Conservation (phyloP, 2,797 vertebrate genomes). For the Bradypodion pumilum region DNA sequence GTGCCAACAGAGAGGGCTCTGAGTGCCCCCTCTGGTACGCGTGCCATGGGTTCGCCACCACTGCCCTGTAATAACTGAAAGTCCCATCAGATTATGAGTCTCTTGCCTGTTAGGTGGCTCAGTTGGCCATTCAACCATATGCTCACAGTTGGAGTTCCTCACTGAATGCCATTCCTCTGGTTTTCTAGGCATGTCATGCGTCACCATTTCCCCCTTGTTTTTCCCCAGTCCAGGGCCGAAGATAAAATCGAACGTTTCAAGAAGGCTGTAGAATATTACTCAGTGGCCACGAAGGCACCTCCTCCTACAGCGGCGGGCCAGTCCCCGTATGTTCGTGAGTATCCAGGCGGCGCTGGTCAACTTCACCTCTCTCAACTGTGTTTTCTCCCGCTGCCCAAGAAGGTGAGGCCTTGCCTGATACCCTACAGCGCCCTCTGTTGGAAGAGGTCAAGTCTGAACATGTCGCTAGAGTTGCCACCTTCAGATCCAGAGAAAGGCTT, state of each 20-base stretch:
- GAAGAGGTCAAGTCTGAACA: constrained; percentile 31
- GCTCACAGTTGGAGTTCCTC: neutral
- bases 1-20: too few species aligned
- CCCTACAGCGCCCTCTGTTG: constrained; percentile 20
- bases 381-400: constrained; percentile 36
- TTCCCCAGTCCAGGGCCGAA: constrained; percentile 88
- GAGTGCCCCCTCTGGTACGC: too few species aligned
- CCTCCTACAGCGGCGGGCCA: constrained; percentile 84
- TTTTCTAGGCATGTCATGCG: neutral
- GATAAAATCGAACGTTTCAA: constrained; percentile 93
- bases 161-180: neutral
- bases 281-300: constrained; percentile 88
- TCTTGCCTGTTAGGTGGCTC: neutral
- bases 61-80: neutral
- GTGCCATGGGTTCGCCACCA: too few species aligned
- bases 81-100: neutral
- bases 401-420: constrained; percentile 39
- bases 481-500: constrained; percentile 9
- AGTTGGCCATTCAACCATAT: neutral
- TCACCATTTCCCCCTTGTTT: neutral
- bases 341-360: constrained; percentile 34
- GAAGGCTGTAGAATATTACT: constrained; percentile 94
- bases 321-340: constrained; percentile 88
- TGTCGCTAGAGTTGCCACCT: constrained; percentile 27
- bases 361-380: constrained; percentile 36